phyloP scores from a whole-genome alignment of 1,140 invertebrate species.

The Pachypsylla venusta region DNA sequence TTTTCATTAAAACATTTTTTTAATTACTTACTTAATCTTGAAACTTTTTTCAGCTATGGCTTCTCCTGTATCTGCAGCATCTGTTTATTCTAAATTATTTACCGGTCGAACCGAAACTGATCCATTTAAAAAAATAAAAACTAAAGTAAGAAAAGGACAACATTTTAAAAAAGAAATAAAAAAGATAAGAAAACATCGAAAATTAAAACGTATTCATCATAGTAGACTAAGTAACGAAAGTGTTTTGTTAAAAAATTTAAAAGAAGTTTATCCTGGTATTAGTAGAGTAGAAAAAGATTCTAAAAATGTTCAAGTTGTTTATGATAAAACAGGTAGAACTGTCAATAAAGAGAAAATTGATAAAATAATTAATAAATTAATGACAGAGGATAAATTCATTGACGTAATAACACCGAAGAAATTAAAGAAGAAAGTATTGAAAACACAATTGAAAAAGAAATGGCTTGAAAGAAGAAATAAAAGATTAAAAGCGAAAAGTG shows the following conservation, averaged over 20 bases:
- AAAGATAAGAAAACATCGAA: background rate
- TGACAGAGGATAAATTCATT: background rate
- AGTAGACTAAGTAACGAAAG: background rate
- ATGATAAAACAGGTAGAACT: background rate
- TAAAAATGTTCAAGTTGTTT: background rate
- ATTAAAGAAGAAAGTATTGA: background rate
- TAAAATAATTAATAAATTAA: background rate
- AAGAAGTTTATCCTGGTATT: background rate
- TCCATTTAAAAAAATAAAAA: slow-evolving; percentile 2
- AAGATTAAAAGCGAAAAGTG: background rate
- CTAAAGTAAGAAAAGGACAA: background rate
- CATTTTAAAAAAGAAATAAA: background rate
- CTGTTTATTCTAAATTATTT: background rate
- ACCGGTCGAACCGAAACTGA: background rate
- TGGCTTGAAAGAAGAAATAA: background rate
- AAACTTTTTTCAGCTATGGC: too few species aligned
- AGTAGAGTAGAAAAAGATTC: background rate
- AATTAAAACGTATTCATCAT: background rate
- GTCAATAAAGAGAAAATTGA: background rate
- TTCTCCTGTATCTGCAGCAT: background rate
- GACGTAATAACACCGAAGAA: background rate
- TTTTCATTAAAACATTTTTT: too few species aligned
- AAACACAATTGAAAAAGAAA: background rate
- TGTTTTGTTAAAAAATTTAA: background rate
- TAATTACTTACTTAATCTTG: too few species aligned